phyloP scores from a whole-genome alignment of 2,888 invertebrate species.

The Cylindroiulus punctatus region DNA sequence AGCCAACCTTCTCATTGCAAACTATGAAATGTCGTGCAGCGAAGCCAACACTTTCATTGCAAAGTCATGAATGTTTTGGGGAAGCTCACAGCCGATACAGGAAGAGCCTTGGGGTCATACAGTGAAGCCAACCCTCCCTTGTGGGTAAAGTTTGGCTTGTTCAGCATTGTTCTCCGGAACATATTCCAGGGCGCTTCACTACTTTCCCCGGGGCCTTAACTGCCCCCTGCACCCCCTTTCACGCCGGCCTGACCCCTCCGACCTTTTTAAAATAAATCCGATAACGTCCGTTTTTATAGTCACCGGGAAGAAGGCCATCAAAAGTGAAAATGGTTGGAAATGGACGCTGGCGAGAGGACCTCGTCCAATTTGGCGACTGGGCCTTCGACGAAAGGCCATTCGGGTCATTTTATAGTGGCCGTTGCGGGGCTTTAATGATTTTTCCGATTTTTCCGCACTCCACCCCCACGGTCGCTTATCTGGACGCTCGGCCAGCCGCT shows the following conservation, averaged over 20 bases:
- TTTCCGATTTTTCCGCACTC: neutral
- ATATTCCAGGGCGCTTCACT: too few species aligned
- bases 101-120: too few species aligned
- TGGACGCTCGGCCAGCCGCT: neutral
- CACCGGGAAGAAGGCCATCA: neutral
- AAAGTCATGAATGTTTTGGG: too few species aligned
- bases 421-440: conserved; percentile 7
- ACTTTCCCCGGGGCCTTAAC: too few species aligned
- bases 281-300: conserved; percentile 27
- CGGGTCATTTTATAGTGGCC: conserved; percentile 19
- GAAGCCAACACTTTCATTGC: too few species aligned
- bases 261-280: conserved; percentile 23
- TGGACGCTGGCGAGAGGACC: neutral
- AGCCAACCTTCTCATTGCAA: too few species aligned
- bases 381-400: neutral
- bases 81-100: too few species aligned
- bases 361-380: neutral
- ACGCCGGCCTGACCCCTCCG: neutral
- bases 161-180: too few species aligned
- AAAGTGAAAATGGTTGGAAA: too few species aligned
- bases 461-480: neutral
- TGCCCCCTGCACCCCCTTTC: neutral
- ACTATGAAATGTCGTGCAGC: too few species aligned
- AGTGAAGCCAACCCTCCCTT: too few species aligned
- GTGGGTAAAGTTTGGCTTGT: too few species aligned